phyloP scores from a whole-genome alignment of 2,797 vertebrate genomes.

The Urophycis tenuis region DNA sequence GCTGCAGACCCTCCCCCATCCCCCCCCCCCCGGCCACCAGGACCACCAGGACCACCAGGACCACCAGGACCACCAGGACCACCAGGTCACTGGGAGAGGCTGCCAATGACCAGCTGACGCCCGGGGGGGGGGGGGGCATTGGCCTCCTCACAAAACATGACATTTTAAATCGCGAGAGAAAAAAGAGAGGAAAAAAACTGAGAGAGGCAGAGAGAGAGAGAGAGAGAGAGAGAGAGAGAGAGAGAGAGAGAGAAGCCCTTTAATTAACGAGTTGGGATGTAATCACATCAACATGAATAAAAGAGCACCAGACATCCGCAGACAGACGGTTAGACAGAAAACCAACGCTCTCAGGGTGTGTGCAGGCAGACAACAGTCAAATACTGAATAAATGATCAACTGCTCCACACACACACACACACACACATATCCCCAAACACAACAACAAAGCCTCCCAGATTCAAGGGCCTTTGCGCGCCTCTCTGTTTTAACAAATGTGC shows the following conservation, averaged over 20 bases:
- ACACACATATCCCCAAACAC: not conserved
- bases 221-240: slow-evolving; percentile 2
- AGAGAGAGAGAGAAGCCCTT: not conserved
- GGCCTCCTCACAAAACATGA: no score
- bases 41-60: no score
- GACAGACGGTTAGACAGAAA: not conserved
- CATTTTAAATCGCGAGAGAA: not conserved
- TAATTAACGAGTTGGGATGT: not conserved
- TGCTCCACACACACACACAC: not conserved
- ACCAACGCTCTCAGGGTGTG: not conserved
- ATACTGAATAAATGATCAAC: not conserved
- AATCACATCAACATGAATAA: slow-evolving; percentile 12
- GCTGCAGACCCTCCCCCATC: not conserved
- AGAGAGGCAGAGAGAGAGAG: slow-evolving; percentile 7
- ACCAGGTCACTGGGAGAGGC: not conserved
- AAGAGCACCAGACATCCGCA: not conserved
- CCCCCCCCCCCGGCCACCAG: no score
- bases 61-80: no score
- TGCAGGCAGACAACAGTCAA: not conserved
- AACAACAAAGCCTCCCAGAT: not conserved
- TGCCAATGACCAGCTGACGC: no score
- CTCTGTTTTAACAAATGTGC: not conserved
- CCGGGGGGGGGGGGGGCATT: not conserved
- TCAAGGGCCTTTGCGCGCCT: not conserved
- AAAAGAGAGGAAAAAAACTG: not conserved